A percentile compares a stretch with the other conserved stretches of the same genome.
Evolutionary conservation across 53 echinoderm and acorn worm species (phyloP).

Genomic region (Patiria pectinifera): DNA sequence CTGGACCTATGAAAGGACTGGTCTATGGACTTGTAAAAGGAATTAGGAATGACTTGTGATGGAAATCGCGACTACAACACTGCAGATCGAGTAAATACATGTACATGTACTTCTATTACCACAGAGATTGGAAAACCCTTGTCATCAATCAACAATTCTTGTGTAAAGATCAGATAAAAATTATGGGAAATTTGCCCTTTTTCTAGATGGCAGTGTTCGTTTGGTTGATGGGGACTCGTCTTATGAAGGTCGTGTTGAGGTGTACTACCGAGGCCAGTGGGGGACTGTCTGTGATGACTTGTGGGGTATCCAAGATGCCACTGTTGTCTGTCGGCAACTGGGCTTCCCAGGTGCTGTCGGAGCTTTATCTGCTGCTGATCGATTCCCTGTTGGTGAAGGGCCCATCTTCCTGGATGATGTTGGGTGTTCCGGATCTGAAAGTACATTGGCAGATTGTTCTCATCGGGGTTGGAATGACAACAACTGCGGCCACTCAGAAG

Average conservation of each 20-base stretch:
- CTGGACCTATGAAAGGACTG: neutral
- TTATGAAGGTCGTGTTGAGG: slow-evolving; percentile 26
- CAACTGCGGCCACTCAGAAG: slow-evolving; percentile 45
- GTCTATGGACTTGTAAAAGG: too few relatives aligned
- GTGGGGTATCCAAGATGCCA: slow-evolving; percentile 42
- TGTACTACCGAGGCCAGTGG: slow-evolving; percentile 46
- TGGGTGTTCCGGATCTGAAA: slow-evolving; percentile 7
- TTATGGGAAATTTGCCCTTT: neutral
- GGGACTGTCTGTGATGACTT: slow-evolving; percentile 52
- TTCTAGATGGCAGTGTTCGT: slow-evolving; percentile 36
- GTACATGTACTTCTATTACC: too few relatives aligned
- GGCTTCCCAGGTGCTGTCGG: slow-evolving; percentile 25
- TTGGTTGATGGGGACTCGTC: neutral
- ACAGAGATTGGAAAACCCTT: too few relatives aligned
- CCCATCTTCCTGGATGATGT: slow-evolving; percentile 33
- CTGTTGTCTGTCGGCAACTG: slow-evolving; percentile 43
- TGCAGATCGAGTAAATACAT: too few relatives aligned
- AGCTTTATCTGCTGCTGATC: neutral
- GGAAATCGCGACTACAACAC: too few relatives aligned
- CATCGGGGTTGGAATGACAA: slow-evolving; percentile 14
- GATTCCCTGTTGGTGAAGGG: slow-evolving; percentile 4
- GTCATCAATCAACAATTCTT: too few relatives aligned
- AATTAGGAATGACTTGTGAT: too few relatives aligned
- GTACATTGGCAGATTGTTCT: slow-evolving; percentile 14
- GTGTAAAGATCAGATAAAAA: neutral